Base-by-base conservation (phyloP, 2,888 invertebrate species). In the Torymus auratus region DNA sequence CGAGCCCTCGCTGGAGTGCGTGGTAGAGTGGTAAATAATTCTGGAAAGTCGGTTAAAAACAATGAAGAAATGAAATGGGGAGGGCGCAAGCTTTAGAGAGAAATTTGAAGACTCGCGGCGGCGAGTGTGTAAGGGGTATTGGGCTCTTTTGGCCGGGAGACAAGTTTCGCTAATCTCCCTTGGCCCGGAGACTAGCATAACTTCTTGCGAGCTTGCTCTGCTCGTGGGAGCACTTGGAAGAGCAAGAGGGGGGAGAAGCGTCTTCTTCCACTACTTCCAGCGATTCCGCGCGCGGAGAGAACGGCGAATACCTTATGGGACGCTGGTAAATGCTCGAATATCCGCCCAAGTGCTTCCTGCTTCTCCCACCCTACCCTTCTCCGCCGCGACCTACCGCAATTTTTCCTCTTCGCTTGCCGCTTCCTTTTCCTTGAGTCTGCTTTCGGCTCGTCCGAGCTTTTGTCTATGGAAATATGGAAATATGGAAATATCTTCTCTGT, bases 141-240 rank as follows among this genome's bases (percentile, higher is more conserved):
- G 87, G 86, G 85, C 85, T 84, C 85, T 87, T 86, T 88, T 86
- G 87, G 86, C 87, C 82, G 83, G 80, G 83, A 83, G 87, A 86
- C 87, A 88, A 87, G 85, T 87, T 85, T 83, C 83, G 85, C 87
- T 87, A 88, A 88, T 88, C 85, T 85, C 80, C 85, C 83, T 85
- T 86, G 85, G 86, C 84, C 84, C 85, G 68, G 70, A 58, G 84
- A 82, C 78, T 85, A 85, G 85, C 83, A 85, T 85, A 87, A 86
- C 87, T 86, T 84, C 56, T 58, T 58, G 58, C 52, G 79, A 73
- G 74, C 85, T 78, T 85, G 84, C 28, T 28, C 28, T 28, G 28
- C 28, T 28, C 83, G 81, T 28, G 15, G n/a, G n/a, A 14, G 62
- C 56, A 20, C 23, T 14, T 23, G 58, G 17, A 56, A 56, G 50